Base-by-base conservation (phyloP, 2,888 invertebrate genomes). In the Lithosia quadra region DNA sequence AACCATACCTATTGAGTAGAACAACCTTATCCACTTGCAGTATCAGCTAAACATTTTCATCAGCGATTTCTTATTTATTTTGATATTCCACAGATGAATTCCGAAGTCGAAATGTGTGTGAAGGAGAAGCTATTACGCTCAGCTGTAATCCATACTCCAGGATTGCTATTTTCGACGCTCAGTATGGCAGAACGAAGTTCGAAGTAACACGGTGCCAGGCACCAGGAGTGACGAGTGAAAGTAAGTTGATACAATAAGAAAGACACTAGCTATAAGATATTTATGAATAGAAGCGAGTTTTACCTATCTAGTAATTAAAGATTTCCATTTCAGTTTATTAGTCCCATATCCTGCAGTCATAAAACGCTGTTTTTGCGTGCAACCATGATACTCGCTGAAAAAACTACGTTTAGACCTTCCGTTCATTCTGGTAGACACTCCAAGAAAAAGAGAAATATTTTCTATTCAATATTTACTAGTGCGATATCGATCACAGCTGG, bases 131-230 rank as follows among this genome's bases (percentile, higher is more conserved):
- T 80, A 96, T 99, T 89, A 97, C 97, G 87, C 95, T 99, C 82
- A 96, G 96, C 86, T 99, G 99, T 93, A 96, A 97, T 90, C 97
- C 97, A 55, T 96, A 97, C 87, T 97, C 97, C 11, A 96, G 98
- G 83, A 96, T 99, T 65, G 98, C 98, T 62, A 97, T 99, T 80
- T 98, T 97, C 91, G 98, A 98, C 73, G 99, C 99, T 33, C 96
- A 97, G 89, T 99, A 97, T 87, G 99, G 99, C 1, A 96, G 98
- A 74, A 97, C 97, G 0, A 96, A 97, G 71, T 97, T 97, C 81
- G 98, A 98, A 87, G 96, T 97, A 72, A 95, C 97, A 59, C 97
- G 97, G 76, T 98, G 98, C 89, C 97, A 97, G 83, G 96, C 97
- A 0, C 96, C 96, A 83, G 98, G 97, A 56, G 96, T 97, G 43